Percentiles rank a stretch among this genome's conserved stretches.
Evolutionary conservation across 2,797 vertebrate species (phyloP).

Genomic region (Sebastes trivittatus): DNA sequence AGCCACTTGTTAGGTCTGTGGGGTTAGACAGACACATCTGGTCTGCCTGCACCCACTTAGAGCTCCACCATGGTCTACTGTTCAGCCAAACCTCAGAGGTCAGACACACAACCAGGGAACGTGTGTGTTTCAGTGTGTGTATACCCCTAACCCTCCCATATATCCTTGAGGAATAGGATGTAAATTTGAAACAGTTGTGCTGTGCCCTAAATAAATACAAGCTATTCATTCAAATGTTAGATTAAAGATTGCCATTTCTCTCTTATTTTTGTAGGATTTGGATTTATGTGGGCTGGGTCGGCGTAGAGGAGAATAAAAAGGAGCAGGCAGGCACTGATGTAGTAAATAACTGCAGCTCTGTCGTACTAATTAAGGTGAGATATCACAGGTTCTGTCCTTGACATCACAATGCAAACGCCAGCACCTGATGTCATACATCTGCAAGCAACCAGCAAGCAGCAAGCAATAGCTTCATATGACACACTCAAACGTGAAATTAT

Average conservation of each 20-base stretch:
- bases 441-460: background rate
- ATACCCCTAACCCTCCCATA: conserved; percentile 18
- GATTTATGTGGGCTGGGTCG: conserved; percentile 8
- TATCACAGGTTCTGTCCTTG: conserved; percentile 11
- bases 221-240: conserved; percentile 21
- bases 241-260: conserved; percentile 30
- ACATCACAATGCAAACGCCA: background rate
- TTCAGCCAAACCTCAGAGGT: conserved; percentile 77
- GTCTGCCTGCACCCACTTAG: conserved; percentile 65
- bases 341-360: background rate
- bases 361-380: background rate
- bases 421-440: background rate
- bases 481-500: background rate
- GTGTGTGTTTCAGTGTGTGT: conserved; percentile 17
- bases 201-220: conserved; percentile 30
- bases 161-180: conserved; percentile 40
- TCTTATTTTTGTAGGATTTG: background rate
- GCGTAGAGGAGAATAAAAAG: conserved; percentile 11
- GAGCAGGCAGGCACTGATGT: background rate
- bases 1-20: conserved; percentile 68
- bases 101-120: conserved; percentile 48
- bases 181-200: conserved; percentile 41
- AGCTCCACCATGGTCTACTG: conserved; percentile 52
- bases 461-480: background rate
- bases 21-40: conserved; percentile 71